Evolutionary conservation across 2,797 vertebrate genomes (phyloP), one percentile per base, ranked within the genome.

Genomic region (Clamator glandarius): DNA sequence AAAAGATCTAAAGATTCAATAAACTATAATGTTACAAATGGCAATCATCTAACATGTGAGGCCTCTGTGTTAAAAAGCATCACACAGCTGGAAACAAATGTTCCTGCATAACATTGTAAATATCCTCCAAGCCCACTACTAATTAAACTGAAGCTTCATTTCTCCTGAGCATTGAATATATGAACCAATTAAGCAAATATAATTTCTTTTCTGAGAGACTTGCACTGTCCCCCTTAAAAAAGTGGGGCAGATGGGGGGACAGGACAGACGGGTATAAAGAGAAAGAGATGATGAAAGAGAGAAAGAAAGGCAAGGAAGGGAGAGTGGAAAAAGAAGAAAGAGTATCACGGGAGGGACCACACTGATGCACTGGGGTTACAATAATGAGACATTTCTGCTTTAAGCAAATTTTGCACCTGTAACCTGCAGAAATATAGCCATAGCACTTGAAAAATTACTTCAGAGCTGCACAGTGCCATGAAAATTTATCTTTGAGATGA

Each of bases 401-500:
- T 98, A 98, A 98, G 97, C 97, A 98, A 98, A 98, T 98, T 98
- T 98, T 98, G 97, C 98, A 98, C 98, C 98, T 98, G 98, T 98
- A 98, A 98, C 98, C 98, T 98, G 97, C 97, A 98, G 98, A 98
- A 98, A 98, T 98, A 98, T 97, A 98, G 98, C 98, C 92, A 66
- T 97, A 97, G 98, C 97, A 97, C 97, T 98, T 98, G 98, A 98
- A 98, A 98, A 98, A 98, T 98, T 97, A 98, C 98, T 98, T 97
- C 96, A 94, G 87, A 97, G 97, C 97, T 96, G 97, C 96, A 97
- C 94, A 97, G 97, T 98, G 98, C 98, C 98, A 98, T 98, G 98
- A 98, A 98, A 98, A 98, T 98, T 98, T 98, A 98, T 99, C 98
- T 98, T 98, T 97, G 97, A 98, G 97, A 98, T 98, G 98, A 98